phyloP scores from a whole-genome alignment of 2,113 vertebrate genomes.

The Orcinus orca region DNA sequence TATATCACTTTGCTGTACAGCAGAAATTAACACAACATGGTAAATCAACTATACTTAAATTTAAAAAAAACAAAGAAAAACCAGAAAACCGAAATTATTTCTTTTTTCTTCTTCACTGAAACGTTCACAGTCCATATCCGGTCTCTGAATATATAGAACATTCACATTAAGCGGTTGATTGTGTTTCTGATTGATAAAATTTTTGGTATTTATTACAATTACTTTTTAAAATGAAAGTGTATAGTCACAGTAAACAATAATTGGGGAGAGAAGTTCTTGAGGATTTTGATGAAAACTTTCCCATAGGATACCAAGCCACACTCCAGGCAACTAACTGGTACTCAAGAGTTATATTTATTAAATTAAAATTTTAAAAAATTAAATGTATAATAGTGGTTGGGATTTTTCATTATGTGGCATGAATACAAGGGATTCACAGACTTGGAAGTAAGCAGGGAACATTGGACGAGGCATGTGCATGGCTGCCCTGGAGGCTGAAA shows the following conservation, averaged over 20 bases:
- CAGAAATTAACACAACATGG: neutral
- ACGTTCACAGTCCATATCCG: neutral
- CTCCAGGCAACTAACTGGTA: neutral
- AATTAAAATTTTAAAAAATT: neutral
- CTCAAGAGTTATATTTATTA: neutral
- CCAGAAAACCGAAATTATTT: neutral
- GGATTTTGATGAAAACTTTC: neutral
- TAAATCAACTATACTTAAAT: neutral
- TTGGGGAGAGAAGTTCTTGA: neutral
- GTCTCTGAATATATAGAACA: neutral
- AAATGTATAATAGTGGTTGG: neutral
- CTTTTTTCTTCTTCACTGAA: neutral
- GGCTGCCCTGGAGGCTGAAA: accelerated
- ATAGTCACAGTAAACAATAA: neutral
- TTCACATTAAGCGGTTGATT: neutral
- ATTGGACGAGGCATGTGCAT: accelerated
- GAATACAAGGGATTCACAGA: neutral
- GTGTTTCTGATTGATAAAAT: neutral
- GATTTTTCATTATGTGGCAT: neutral
- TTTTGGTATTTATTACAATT: neutral
- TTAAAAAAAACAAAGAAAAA: neutral
- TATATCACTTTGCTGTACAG: neutral
- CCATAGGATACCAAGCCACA: neutral
- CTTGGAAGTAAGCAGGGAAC: too few relatives aligned
- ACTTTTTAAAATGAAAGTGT: neutral